Base-by-base conservation (phyloP, 2,113 vertebrate species). In the Potamarius usumacintae region DNA sequence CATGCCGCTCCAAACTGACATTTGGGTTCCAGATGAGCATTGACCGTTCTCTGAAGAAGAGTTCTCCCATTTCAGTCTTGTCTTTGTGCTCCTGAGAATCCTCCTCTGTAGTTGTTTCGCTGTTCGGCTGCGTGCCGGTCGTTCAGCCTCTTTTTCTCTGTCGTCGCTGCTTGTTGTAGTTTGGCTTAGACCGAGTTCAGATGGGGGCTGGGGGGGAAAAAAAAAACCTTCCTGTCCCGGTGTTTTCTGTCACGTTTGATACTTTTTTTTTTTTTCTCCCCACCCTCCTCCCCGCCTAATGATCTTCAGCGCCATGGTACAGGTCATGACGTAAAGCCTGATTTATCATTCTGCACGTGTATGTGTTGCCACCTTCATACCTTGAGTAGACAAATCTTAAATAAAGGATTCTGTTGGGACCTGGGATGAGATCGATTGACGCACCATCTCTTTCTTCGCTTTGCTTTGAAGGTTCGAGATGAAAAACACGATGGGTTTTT, bases 381-480 rank as follows among this genome's bases (percentile, higher is more conserved):
- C 55, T 11, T 52, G 62, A 67, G 42, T 83, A n/a, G 48, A 83
- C 14, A 53, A n/a, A 53, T 1, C 22, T 65, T 25, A 48, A 65
- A 25, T 5, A 30, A 67, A 9, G 3, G 63, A 83, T 85, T 58
- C 25, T 71, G 86, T 92, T 88, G 78, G 63, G 89, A 88, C 86
- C 90, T 90, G 89, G 34, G 72, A 85, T 92, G 84, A 88, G 83
- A 86, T 88, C 58, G 85, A 82, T 82, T 89, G 55, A 87, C 82
- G 48, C 58, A 48, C 14, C 77, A n/a, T 85, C n/a, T 60, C 30
- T 48, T 53, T 55, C 79, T 48, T 83, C n/a, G 9, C 79, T 81
- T 80, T 25, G 89, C 91, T 87, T 87, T 92, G 89, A 93, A 90
- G 91, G 90, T 87, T 93, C 92, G 71, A 92, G 88, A 90, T 92